A percentile compares a stretch with the other conserved stretches of the same genome.
Conservation (phyloP, 2,113 vertebrate genomes). For the Anoplopoma fimbria region DNA sequence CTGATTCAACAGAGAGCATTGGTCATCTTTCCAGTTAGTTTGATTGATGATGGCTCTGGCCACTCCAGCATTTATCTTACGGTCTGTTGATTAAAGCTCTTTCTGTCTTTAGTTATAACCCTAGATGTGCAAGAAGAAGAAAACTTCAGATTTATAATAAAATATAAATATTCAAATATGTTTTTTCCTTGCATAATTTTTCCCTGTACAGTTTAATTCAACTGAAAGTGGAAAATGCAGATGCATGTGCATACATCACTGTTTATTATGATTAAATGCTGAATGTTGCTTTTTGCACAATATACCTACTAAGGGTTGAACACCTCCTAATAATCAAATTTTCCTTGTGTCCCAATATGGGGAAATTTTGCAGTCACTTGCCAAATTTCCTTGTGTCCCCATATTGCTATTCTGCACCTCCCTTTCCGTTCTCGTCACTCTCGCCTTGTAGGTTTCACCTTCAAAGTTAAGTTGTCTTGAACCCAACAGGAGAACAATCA, state of each 20-base stretch:
- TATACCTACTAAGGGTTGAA: neutral
- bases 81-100: no score
- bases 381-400: neutral
- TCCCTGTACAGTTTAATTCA: neutral
- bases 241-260: neutral
- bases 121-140: no score
- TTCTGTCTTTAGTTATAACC: no score
- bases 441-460: conserved; percentile 4
- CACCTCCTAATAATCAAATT: neutral
- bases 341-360: neutral
- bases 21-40: neutral
- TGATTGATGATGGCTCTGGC: no score
- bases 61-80: no score
- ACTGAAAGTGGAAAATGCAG: neutral
- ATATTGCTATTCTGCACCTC: neutral
- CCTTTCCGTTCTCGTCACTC: neutral
- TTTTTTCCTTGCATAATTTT: neutral
- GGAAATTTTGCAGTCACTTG: no score
- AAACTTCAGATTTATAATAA: no score
- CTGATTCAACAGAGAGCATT: neutral
- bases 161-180: conserved; percentile 9
- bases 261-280: neutral
- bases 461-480: conserved; percentile 13
- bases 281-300: neutral
- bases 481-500: conserved; percentile 22